phyloP scores from a whole-genome alignment of 1,140 invertebrate species.

The Maniola jurtina region DNA sequence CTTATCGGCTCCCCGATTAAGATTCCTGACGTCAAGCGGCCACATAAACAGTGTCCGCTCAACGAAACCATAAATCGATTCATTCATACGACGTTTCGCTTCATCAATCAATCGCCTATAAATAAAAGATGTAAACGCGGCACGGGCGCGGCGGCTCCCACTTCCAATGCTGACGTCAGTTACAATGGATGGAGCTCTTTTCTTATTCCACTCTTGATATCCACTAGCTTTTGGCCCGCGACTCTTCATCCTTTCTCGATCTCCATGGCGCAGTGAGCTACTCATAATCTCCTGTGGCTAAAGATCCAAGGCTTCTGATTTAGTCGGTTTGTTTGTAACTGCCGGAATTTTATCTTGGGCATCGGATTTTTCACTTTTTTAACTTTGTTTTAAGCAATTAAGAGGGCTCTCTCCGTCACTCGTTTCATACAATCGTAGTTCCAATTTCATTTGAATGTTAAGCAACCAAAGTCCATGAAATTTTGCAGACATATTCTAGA shows the following conservation, averaged over 20 bases:
- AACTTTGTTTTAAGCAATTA: no score
- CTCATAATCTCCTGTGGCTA: no score
- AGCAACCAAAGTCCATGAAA: no score
- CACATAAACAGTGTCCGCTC: slow-evolving; percentile 61
- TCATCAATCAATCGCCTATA: slow-evolving; percentile 71
- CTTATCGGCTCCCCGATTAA: slow-evolving; percentile 54
- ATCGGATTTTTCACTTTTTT: no score
- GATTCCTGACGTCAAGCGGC: slow-evolving; percentile 66
- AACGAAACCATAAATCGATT: slow-evolving; percentile 71
- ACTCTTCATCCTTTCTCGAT: neutral
- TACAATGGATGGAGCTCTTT: slow-evolving; percentile 47
- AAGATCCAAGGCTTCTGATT: no score
- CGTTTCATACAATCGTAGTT: no score
- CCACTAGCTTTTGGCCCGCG: slow-evolving; percentile 1
- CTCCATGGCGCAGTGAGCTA: no score
- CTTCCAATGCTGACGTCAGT: slow-evolving; percentile 62
- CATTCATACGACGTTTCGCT: slow-evolving; percentile 68
- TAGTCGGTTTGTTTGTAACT: no score
- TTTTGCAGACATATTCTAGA: no score
- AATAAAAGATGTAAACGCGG: slow-evolving; percentile 67
- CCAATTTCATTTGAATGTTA: no score
- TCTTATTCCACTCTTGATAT: slow-evolving; percentile 38
- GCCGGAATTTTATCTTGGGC: no score
- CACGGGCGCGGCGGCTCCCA: slow-evolving; percentile 54
- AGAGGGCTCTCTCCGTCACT: no score